Conservation (phyloP, 2,113 vertebrate genomes). For the Pao palembangensis region DNA sequence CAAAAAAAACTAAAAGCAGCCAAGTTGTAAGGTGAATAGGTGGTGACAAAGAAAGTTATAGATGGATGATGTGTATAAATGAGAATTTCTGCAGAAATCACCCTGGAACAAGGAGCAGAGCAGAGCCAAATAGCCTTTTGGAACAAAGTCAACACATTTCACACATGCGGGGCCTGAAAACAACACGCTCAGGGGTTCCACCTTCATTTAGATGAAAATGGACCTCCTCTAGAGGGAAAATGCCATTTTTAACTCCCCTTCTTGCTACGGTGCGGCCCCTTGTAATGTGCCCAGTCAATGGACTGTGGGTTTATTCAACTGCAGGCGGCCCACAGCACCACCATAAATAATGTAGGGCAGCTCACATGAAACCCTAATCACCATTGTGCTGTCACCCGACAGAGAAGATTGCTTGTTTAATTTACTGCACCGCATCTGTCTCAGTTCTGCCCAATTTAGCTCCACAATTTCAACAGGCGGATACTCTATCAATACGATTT, state of each 20-base stretch:
- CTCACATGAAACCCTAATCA: slow-evolving; percentile 74
- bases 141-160: slow-evolving; percentile 65
- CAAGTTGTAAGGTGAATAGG: slow-evolving; percentile 18
- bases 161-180: slow-evolving; percentile 53
- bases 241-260: slow-evolving; percentile 69
- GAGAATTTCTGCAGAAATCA: slow-evolving; percentile 42
- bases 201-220: slow-evolving; percentile 73
- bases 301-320: slow-evolving; percentile 76
- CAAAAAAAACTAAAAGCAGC: background rate
- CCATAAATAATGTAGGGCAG: slow-evolving; percentile 75
- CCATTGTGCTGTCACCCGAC: slow-evolving; percentile 74
- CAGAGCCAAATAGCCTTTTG: slow-evolving; percentile 39
- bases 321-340: slow-evolving; percentile 63
- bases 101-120: slow-evolving; percentile 40
- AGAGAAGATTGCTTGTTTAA: slow-evolving; percentile 76
- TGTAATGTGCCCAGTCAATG: slow-evolving; percentile 75
- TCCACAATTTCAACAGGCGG: slow-evolving; percentile 59
- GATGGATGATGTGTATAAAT: slow-evolving; percentile 44
- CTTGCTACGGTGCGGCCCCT: slow-evolving; percentile 48
- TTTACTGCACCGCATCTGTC: slow-evolving; percentile 75
- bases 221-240: slow-evolving; percentile 71
- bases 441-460: slow-evolving; percentile 77
- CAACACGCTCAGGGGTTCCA: slow-evolving; percentile 65
- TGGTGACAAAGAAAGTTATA: slow-evolving; percentile 30
- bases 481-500: slow-evolving; percentile 67